Base-by-base conservation (phyloP, 2,797 vertebrate species). In the Morus bassanus region DNA sequence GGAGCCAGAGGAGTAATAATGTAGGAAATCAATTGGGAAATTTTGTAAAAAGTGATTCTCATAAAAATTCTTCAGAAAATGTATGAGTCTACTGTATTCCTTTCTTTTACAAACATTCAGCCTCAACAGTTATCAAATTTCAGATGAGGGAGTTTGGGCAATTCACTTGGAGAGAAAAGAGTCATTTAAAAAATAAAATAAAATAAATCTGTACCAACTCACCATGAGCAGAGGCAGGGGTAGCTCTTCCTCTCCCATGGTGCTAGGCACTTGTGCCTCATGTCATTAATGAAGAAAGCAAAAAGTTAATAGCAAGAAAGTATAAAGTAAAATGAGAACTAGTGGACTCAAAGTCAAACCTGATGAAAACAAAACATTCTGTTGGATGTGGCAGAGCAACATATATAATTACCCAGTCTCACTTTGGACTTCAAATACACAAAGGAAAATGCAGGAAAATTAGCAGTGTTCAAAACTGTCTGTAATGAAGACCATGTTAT, bases 61-160 rank as follows among this genome's bases (percentile, higher is more conserved):
- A 92, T 95, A 95, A 92, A 96, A 96, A 80, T 91, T 93, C 73
- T 73, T 91, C 76, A 92, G 46, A 86, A 89, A 94, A 85, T 85
- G 17, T 67, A 83, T 91, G 25, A 72, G 37, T 10, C 28, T 86
- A 50, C 75, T 74, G 18, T 73, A 94, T 91, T 96, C 11, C 27
- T 85, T 22, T 85, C 45, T 21, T 92, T 95, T 93, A 60, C 41
- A 91, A 81, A 53, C 13, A 67, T 75, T 80, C 67, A 85, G 70
- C 41, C 50, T 92, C 70, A 77, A 82, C 27, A 67, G 57, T 69
- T 91, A 85, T 23, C 90, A 92, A 31, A 70, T 95, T 92, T 90
- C 65, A 95, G 67, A 18, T 60, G 30, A 85, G 69, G 73, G 65
- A 95, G 10, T 90, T 28, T 64, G 39, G 60, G 45, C 33, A 85